A percentile compares a stretch with the other conserved stretches of the same genome.
Evolutionary conservation across 2,113 vertebrate species (phyloP).

Genomic region (Glaucidium brasilianum): DNA sequence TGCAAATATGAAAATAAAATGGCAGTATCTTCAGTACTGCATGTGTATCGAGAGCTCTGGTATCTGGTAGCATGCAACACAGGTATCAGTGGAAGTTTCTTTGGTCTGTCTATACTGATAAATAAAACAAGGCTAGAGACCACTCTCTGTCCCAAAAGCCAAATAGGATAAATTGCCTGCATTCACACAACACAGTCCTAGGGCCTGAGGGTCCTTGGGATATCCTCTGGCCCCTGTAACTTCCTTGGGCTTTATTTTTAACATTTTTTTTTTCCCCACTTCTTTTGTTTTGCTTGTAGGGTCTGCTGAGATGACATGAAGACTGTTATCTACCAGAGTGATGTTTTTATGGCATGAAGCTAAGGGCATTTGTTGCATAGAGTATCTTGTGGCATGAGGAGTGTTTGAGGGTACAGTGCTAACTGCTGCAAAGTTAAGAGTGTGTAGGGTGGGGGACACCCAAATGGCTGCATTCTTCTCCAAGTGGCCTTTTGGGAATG

Average conservation of each 20-base stretch:
- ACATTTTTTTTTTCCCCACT: background rate
- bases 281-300: background rate
- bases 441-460: background rate
- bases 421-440: background rate
- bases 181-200: background rate
- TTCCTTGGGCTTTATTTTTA: background rate
- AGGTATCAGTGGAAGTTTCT: background rate
- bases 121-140: background rate
- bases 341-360: background rate
- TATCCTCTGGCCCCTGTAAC: background rate
- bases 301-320: background rate
- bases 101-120: background rate
- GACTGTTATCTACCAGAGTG: background rate
- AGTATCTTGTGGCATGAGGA: background rate
- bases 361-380: background rate
- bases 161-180: background rate
- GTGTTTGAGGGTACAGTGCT: background rate
- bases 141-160: background rate
- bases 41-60: background rate
- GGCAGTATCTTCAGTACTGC: background rate
- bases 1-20: background rate
- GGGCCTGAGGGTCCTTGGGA: rapidly evolving
- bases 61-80: rapidly evolving
- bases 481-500: background rate
- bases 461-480: constrained; percentile 11